Conservation (phyloP, 2,888 invertebrate genomes). For the Cephalotes varians region DNA sequence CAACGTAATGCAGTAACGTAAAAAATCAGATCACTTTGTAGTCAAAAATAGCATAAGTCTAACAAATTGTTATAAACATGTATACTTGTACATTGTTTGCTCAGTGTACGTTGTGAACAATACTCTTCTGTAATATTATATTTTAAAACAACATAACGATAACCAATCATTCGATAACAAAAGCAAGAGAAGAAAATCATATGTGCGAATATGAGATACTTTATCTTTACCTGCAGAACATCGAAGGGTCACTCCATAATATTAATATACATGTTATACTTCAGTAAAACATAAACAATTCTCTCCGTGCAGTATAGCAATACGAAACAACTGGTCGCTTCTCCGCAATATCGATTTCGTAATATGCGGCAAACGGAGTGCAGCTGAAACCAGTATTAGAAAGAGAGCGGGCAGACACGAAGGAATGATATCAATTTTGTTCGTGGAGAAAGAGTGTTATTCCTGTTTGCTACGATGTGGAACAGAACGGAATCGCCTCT, state of each 20-base stretch:
- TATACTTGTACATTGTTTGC: background rate
- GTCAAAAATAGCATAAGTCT: background rate
- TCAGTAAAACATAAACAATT: slow-evolving; percentile 33
- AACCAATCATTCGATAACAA: background rate
- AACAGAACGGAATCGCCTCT: slow-evolving; percentile 53
- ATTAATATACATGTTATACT: slow-evolving; percentile 24
- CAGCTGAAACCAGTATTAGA: slow-evolving; percentile 12
- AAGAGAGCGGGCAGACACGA: background rate
- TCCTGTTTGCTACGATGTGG: slow-evolving; percentile 43
- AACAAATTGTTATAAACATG: background rate
- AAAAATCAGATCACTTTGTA: background rate
- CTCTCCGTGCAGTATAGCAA: background rate
- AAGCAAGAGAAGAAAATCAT: background rate
- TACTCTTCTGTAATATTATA: background rate
- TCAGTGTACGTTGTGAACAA: background rate
- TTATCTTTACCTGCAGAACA: background rate
- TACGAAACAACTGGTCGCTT: slow-evolving; percentile 25
- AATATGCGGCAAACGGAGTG: background rate
- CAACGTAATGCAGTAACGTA: background rate
- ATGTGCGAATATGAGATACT: background rate
- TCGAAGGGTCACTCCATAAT: background rate
- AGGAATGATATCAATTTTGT: slow-evolving; percentile 31
- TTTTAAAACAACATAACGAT: background rate
- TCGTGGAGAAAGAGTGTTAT: slow-evolving; percentile 45
- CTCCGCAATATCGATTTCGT: slow-evolving; percentile 30